A percentile compares a stretch with the other conserved stretches of the same genome.
These are phyloP conservation scores for Euleptes europaea DNA, from an alignment of 2,113 vertebrate genomes.

Conservation along the genomic window DNA sequence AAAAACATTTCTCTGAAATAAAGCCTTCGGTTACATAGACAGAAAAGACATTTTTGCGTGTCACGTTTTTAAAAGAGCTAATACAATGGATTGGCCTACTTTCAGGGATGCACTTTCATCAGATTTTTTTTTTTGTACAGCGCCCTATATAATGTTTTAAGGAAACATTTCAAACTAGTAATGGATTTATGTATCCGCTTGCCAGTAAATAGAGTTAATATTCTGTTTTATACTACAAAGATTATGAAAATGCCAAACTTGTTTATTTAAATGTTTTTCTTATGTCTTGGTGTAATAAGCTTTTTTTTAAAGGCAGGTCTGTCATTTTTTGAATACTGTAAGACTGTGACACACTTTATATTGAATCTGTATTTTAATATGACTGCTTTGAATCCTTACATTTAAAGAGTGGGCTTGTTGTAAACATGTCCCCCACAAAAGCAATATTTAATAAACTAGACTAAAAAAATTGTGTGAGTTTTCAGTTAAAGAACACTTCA, in stretches of 20 bases:
- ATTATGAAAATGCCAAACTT: constrained; percentile 89
- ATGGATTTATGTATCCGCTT: constrained; percentile 76
- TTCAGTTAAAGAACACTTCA: not conserved
- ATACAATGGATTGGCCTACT: constrained; percentile 81
- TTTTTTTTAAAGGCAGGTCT: constrained; percentile 85
- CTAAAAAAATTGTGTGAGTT: constrained; percentile 64
- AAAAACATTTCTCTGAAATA: constrained; percentile 63
- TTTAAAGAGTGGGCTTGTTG: constrained; percentile 85
- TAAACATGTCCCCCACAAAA: constrained; percentile 85
- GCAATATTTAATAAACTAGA: constrained; percentile 97
- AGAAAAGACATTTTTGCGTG: constrained; percentile 62
- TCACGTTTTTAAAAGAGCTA: constrained; percentile 73
- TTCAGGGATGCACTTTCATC: constrained; percentile 93
- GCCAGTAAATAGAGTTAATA: constrained; percentile 82
- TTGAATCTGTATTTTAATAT: constrained; percentile 97
- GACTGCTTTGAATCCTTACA: constrained; percentile 86
- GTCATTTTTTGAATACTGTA: constrained; percentile 93
- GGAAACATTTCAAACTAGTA: constrained; percentile 77
- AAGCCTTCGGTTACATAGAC: constrained; percentile 72
- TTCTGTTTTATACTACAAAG: constrained; percentile 86
- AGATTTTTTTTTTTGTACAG: constrained; percentile 91
- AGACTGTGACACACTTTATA: constrained; percentile 97
- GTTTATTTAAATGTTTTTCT: constrained; percentile 83
- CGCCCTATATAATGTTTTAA: constrained; percentile 95
- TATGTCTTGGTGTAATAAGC: constrained; percentile 86